Evolutionary conservation across 2,888 invertebrate genomes (phyloP).

Genomic region (Lordiphosa andalusiaca): DNA sequence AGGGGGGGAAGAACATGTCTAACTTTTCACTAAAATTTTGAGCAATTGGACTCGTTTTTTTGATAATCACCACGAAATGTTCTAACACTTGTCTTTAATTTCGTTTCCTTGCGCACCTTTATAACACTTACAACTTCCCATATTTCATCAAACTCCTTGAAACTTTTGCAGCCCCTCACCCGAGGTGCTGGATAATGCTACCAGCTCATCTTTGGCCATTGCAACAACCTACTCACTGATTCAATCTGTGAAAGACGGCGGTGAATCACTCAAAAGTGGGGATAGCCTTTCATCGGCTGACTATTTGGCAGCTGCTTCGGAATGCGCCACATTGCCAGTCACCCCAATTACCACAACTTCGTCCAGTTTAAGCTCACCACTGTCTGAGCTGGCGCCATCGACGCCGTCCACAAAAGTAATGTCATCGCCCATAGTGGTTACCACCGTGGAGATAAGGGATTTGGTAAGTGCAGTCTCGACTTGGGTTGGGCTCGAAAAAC

Average conservation of each 20-base stretch:
- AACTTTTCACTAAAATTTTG: too few species aligned
- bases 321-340: slow-evolving; percentile 42
- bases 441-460: slow-evolving; percentile 53
- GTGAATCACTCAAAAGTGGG: not conserved
- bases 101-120: not conserved
- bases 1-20: too few species aligned
- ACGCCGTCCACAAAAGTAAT: slow-evolving; percentile 53
- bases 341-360: slow-evolving; percentile 43
- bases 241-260: slow-evolving; percentile 24
- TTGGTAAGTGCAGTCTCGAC: slow-evolving; percentile 31
- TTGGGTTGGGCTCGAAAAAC: too few species aligned
- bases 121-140: not conserved
- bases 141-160: not conserved
- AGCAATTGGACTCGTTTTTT: too few species aligned
- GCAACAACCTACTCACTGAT: slow-evolving; percentile 53
- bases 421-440: slow-evolving; percentile 58
- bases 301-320: slow-evolving; percentile 31
- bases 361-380: slow-evolving; percentile 40
- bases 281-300: slow-evolving; percentile 20
- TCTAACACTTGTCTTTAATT: too few species aligned
- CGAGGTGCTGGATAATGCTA: slow-evolving; percentile 27
- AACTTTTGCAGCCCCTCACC: slow-evolving; percentile 31
- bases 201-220: slow-evolving; percentile 48
- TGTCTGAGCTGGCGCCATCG: slow-evolving; percentile 52
- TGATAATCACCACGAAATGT: too few species aligned